phyloP scores from a whole-genome alignment of 2,797 vertebrate genomes.

The Chelonia mydas region DNA sequence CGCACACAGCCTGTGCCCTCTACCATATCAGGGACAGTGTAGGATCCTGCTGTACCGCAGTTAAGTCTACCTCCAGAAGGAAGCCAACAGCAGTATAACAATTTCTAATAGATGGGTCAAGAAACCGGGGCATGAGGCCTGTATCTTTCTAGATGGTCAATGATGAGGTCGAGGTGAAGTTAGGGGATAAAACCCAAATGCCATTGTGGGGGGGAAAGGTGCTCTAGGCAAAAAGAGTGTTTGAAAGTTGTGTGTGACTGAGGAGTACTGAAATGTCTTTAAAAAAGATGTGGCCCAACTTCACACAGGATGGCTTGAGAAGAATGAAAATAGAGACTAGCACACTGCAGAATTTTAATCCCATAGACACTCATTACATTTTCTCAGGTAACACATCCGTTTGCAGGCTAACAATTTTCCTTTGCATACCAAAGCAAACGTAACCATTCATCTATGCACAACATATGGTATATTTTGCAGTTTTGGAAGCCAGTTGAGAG shows the following conservation, averaged over 20 bases:
- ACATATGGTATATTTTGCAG: constrained; percentile 56
- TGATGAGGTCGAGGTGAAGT: accelerated
- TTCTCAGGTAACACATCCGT: constrained; percentile 45
- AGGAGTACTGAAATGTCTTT: neutral
- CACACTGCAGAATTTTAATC: constrained; percentile 51
- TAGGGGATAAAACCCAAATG: constrained; percentile 11
- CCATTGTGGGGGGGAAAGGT: neutral
- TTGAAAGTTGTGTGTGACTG: constrained; percentile 39
- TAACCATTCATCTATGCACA: neutral
- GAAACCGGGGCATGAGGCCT: neutral
- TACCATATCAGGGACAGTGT: accelerated
- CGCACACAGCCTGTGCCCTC: neutral
- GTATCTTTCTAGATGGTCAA: accelerated
- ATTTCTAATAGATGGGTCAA: neutral
- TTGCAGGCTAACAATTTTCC: constrained; percentile 51
- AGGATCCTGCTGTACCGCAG: accelerated
- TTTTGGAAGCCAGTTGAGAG: constrained; percentile 56
- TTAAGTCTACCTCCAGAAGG: neutral
- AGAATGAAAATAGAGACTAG: constrained; percentile 9
- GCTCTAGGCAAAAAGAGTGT: constrained; percentile 27
- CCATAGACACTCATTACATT: constrained; percentile 27
- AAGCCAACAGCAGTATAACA: neutral
- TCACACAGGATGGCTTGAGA: neutral
- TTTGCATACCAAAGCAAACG: neutral
- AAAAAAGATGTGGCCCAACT: constrained; percentile 30